A percentile compares a stretch with the other conserved stretches of the same genome.
Evolutionary conservation across 2,113 vertebrate species (phyloP).

Genomic region (Rhinichthys klamathensis): DNA sequence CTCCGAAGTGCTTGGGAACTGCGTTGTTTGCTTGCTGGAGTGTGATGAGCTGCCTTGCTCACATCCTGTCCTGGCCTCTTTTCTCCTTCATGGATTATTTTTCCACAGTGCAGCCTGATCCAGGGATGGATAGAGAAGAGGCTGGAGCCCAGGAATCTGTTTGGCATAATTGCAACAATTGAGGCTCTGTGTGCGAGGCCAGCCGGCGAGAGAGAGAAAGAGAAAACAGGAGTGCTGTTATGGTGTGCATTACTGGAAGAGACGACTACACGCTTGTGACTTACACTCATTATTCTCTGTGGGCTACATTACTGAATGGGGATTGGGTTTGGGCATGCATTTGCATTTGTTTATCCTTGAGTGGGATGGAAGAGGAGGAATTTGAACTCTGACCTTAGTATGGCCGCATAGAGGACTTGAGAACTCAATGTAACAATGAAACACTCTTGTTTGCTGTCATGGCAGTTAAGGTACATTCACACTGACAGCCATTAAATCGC

Average conservation of each 20-base stretch:
- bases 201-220: slow-evolving; percentile 47
- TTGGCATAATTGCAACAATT: slow-evolving; percentile 74
- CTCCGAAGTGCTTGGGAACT: slow-evolving; percentile 16
- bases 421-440: slow-evolving; percentile 30
- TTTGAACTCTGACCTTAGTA: neutral
- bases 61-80: slow-evolving; percentile 41
- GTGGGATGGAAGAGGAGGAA: slow-evolving; percentile 1
- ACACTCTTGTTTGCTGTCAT: slow-evolving; percentile 28
- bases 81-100: slow-evolving; percentile 1
- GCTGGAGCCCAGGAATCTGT: slow-evolving; percentile 66
- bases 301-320: neutral
- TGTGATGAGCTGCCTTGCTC: slow-evolving; percentile 15
- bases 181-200: slow-evolving; percentile 71
- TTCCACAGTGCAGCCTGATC: slow-evolving; percentile 27
- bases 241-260: slow-evolving; percentile 35
- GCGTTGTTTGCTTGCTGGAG: slow-evolving; percentile 22
- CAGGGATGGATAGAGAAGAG: slow-evolving; percentile 40
- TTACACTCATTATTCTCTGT: slow-evolving; percentile 19
- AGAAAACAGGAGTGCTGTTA: neutral
- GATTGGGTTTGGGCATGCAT: neutral
- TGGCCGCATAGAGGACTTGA: neutral
- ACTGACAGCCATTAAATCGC: slow-evolving; percentile 9
- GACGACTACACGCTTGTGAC: slow-evolving; percentile 7
- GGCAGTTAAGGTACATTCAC: slow-evolving; percentile 17
- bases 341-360: slow-evolving; percentile 14